Percentiles rank a stretch among this genome's conserved stretches.
Conservation (phyloP, 2,888 invertebrate genomes). For the Lamellibrachia satsuma region DNA sequence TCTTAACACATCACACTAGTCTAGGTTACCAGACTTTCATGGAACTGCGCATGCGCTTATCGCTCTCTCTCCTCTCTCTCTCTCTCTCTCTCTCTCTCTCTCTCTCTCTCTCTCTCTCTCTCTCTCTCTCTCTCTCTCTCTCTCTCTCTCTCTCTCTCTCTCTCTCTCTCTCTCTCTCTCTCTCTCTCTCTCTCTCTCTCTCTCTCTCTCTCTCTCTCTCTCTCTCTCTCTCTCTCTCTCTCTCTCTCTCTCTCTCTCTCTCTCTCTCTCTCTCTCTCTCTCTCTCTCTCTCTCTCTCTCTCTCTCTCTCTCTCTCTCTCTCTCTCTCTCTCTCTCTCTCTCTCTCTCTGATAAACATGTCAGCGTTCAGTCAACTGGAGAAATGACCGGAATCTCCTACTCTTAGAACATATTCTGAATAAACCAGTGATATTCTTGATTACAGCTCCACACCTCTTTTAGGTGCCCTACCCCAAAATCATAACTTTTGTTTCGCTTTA, state of each 20-base stretch:
- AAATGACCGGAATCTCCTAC: too few species aligned
- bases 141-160: conserved; percentile 31
- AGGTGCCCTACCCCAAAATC: too few species aligned
- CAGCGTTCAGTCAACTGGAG: too few species aligned
- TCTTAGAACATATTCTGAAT: too few species aligned
- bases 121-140: conserved; percentile 21
- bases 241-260: conserved; percentile 28
- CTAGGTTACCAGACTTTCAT: too few species aligned
- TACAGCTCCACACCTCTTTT: too few species aligned
- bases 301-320: conserved; percentile 30
- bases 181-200: conserved; percentile 27
- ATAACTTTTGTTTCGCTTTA: too few species aligned
- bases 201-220: conserved; percentile 27
- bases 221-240: conserved; percentile 28
- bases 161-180: conserved; percentile 22
- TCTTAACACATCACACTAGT: too few species aligned
- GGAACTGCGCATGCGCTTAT: too few species aligned
- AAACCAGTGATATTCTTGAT: too few species aligned
- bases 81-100: not conserved
- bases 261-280: conserved; percentile 28
- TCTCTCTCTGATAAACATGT: not conserved
- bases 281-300: conserved; percentile 29
- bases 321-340: conserved; percentile 27
- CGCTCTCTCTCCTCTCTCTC: not conserved
- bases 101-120: conserved; percentile 17